Evolutionary conservation across 2,113 vertebrate genomes (phyloP), one percentile per base, ranked within the genome.

Genomic region (Agapornis roseicollis): DNA sequence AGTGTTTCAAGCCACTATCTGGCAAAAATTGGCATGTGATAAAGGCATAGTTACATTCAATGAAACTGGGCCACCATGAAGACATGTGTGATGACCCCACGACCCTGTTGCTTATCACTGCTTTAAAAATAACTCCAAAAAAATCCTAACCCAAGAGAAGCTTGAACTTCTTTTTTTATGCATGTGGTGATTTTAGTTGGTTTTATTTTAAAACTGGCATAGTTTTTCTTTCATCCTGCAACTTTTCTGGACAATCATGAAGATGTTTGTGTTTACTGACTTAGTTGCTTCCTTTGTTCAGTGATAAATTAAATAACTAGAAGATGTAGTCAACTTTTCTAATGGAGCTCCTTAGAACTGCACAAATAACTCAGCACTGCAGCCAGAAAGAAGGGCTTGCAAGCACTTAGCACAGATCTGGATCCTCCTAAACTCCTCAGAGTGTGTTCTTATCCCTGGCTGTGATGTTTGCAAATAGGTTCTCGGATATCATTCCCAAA

Each of bases 41-140:
- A 56, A 81, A 92, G 31, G 35, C 39, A 49, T 31, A 65, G 46
- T 61, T 41, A 44, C 17, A 28, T 0, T 65, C 49, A 86, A 49
- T 61, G 61, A 68, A 93, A 53, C 23, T 47, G 15, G 8, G 10
- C 47, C 77, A 76, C 69, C 37, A n/a, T 37, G 68, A 83, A 52
- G 73, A 65, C 0, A 5, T 60, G n/a, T 76, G 47, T 17, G 33
- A 86, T 78, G 64, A 86, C 80, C 77, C 11, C 0, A 3, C 69
- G 73, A 78, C 60, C 47, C 79, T 81, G 82, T 65, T 2, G 2
- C 49, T 88, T 88, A 65, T 56, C 61, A 76, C 44, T 69, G 52
- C 37, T 86, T 87, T 82, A 94, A 90, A 97, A 97, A 96, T 89
- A 97, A 29, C 56, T 92, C 29, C n/a, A 60, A 37, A 76, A 85